phyloP scores from a whole-genome alignment of 2,888 invertebrate species.

The Cactoblastis cactorum region DNA sequence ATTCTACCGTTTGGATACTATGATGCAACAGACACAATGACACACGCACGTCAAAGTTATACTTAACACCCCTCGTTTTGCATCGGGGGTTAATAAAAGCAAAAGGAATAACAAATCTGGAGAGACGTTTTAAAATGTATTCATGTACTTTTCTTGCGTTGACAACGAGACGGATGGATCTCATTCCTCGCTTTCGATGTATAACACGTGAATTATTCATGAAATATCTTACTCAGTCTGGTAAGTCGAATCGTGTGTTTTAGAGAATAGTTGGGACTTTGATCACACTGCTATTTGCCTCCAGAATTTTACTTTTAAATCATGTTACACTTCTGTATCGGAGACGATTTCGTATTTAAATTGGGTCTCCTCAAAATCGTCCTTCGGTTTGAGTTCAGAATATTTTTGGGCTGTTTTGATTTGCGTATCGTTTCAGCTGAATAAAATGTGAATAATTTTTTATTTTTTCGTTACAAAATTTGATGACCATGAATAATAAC shows the following conservation, averaged over 20 bases:
- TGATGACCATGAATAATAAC: too few species aligned
- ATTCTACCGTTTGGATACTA: too few species aligned
- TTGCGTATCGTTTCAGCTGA: too few species aligned
- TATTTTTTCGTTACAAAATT: too few species aligned
- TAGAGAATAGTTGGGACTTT: slow-evolving; percentile 38
- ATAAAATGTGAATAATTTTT: too few species aligned
- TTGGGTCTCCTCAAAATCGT: too few species aligned
- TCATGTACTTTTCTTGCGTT: slow-evolving; percentile 32
- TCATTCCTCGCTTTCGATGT: slow-evolving; percentile 55
- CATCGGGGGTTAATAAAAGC: too few species aligned
- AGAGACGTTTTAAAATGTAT: slow-evolving; percentile 24
- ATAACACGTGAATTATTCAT: slow-evolving; percentile 70
- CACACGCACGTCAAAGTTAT: too few species aligned
- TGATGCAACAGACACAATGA: too few species aligned
- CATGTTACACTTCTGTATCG: slow-evolving; percentile 11
- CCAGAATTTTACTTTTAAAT: slow-evolving; percentile 22
- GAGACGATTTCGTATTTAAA: slow-evolving; percentile 10
- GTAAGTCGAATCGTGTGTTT: slow-evolving; percentile 51
- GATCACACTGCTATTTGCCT: slow-evolving; percentile 34
- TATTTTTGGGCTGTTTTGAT: neutral
- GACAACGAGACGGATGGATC: slow-evolving; percentile 42
- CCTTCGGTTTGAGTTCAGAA: neutral
- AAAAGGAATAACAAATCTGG: neutral
- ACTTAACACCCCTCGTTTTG: too few species aligned
- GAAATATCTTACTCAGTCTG: slow-evolving; percentile 63